Conservation (phyloP, 2,797 vertebrate genomes). For the Halcyon badia region DNA sequence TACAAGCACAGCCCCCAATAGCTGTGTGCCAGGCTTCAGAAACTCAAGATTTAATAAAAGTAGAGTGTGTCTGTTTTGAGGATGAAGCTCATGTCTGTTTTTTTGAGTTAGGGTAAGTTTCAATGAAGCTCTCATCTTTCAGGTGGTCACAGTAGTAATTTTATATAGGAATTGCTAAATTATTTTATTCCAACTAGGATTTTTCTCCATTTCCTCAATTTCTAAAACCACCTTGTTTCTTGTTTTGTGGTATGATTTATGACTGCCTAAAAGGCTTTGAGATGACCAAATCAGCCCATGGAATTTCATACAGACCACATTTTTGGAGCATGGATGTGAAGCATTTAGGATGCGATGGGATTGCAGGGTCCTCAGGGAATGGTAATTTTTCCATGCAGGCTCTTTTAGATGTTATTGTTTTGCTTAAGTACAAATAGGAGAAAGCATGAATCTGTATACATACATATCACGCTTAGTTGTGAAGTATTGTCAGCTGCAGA, state of each 20-base stretch:
- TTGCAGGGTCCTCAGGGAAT: background rate
- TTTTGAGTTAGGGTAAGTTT: background rate
- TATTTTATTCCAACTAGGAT: background rate
- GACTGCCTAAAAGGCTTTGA: background rate
- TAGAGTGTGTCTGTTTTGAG: background rate
- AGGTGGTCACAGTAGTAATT: background rate
- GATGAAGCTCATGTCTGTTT: background rate
- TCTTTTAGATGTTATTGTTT: background rate
- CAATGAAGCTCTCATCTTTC: background rate
- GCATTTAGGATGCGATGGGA: background rate
- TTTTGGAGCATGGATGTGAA: background rate
- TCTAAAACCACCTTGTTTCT: background rate
- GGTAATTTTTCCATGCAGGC: background rate
- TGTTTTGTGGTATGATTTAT: background rate
- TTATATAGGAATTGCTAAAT: background rate
- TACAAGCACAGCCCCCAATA: background rate
- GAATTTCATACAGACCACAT: background rate
- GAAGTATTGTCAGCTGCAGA: background rate
- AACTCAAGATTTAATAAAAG: background rate
- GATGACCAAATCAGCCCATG: background rate
- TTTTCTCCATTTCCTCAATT: background rate
- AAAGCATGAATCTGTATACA: background rate
- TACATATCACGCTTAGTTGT: background rate
- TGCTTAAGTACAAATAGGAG: background rate
- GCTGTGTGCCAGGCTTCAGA: background rate